Conservation (phyloP, 2,888 invertebrate genomes). For the Neoascia interrupta region DNA sequence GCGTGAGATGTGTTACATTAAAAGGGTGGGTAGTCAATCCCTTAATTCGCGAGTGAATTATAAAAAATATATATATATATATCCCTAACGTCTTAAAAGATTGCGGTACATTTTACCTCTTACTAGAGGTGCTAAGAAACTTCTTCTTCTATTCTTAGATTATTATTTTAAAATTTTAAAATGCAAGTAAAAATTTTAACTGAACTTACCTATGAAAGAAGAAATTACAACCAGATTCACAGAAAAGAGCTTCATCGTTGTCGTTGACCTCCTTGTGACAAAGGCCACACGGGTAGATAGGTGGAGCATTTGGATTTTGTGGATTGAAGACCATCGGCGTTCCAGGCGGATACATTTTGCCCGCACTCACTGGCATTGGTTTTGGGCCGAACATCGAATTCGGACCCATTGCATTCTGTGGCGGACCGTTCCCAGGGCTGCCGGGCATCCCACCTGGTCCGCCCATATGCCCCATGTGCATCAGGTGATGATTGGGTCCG, state of each 20-base stretch:
- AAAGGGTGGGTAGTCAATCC: too few species aligned
- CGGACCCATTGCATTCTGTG: conserved; percentile 72
- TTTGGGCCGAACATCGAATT: conserved; percentile 83
- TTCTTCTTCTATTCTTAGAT: too few species aligned
- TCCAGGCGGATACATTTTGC: conserved; percentile 95
- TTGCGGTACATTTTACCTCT: too few species aligned
- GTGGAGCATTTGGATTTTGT: conserved; percentile 98
- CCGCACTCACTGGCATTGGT: conserved; percentile 94
- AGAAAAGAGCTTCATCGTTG: conserved; percentile 98
- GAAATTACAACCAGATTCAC: conserved; percentile 99
- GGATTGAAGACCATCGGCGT: conserved; percentile 99
- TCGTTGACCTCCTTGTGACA: conserved; percentile 99
- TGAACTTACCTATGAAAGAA: conserved; percentile 94
- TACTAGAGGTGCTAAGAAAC: too few species aligned
- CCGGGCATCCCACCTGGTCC: conserved; percentile 83
- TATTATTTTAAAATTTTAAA: background rate
- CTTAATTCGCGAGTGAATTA: too few species aligned
- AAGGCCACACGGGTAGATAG: conserved; percentile 97
- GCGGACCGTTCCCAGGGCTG: conserved; percentile 73
- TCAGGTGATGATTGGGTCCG: conserved; percentile 67
- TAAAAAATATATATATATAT: too few species aligned
- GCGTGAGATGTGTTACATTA: too few species aligned
- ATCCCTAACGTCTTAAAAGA: too few species aligned
- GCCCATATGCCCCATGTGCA: conserved; percentile 77
- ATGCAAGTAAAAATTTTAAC: background rate